A percentile compares a stretch with the other conserved stretches of the same genome.
Evolutionary conservation across 2,797 vertebrate genomes (phyloP).

Genomic region (Australoheros facetus): DNA sequence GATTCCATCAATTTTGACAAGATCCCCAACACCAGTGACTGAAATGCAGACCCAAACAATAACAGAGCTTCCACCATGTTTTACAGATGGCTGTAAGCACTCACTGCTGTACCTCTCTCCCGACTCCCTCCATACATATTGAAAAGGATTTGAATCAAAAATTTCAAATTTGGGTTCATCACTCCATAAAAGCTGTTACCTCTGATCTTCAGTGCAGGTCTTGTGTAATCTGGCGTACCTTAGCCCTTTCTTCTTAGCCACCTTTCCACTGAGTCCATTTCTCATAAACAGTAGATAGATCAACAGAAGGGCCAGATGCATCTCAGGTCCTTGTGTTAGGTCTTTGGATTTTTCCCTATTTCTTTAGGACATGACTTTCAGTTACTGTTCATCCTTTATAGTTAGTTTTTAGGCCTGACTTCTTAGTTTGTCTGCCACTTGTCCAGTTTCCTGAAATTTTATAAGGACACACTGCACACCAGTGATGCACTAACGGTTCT

Average conservation of each 20-base stretch:
- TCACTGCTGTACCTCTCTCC: background rate
- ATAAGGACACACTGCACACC: background rate
- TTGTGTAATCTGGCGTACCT: background rate
- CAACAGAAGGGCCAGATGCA: background rate
- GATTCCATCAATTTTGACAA: background rate
- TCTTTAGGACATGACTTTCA: background rate
- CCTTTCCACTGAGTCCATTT: background rate
- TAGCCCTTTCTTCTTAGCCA: background rate
- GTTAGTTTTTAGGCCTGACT: background rate
- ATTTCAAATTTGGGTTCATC: background rate
- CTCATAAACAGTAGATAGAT: background rate
- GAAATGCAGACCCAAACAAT: background rate
- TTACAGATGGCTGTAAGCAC: background rate
- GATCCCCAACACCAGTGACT: background rate
- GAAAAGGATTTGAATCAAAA: no score
- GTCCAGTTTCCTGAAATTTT: background rate
- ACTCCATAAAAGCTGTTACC: background rate
- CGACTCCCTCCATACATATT: background rate
- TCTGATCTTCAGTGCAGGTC: background rate
- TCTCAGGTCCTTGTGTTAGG: background rate
- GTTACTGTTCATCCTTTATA: background rate
- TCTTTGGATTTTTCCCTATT: background rate
- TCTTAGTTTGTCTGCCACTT: background rate
- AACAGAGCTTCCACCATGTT: background rate
- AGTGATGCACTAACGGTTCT: background rate